A percentile compares a stretch with the other conserved stretches of the same genome.
Conservation (phyloP, 2,888 invertebrate species). For the Bembecia ichneumoniformis region DNA sequence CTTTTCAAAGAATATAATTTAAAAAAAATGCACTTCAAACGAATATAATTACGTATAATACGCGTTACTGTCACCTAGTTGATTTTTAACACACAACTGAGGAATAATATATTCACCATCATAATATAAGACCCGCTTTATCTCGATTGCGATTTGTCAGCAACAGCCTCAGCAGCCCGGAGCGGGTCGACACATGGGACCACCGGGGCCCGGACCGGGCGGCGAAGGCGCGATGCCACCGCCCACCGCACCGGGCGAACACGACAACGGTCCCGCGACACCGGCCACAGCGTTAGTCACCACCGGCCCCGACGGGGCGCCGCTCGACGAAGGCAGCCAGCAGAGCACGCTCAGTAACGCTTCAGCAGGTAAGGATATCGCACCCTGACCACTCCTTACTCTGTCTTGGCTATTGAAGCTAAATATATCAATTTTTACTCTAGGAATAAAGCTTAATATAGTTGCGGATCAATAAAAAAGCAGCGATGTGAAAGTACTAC, state of each 20-base stretch:
- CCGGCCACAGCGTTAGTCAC: constrained; percentile 90
- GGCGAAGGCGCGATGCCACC: constrained; percentile 74
- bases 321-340: constrained; percentile 91
- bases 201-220: constrained; percentile 41
- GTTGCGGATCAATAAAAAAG: too few species aligned
- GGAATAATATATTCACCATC: too few species aligned
- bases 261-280: constrained; percentile 77
- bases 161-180: constrained; percentile 31
- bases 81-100: too few species aligned
- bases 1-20: too few species aligned
- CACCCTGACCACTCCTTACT: neutral
- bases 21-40: too few species aligned
- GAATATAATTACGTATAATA: too few species aligned
- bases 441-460: too few species aligned
- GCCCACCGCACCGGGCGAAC: constrained; percentile 74
- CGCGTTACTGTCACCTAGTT: too few species aligned
- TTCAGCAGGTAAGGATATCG: constrained; percentile 80
- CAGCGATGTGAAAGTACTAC: too few species aligned
- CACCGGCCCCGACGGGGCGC: constrained; percentile 91
- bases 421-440: too few species aligned
- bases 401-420: neutral
- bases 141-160: neutral
- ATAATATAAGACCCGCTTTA: too few species aligned
- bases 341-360: constrained; percentile 94
- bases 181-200: constrained; percentile 73